Conservation (phyloP, 1,140 invertebrate species). For the Drosophila ercepeae region DNA sequence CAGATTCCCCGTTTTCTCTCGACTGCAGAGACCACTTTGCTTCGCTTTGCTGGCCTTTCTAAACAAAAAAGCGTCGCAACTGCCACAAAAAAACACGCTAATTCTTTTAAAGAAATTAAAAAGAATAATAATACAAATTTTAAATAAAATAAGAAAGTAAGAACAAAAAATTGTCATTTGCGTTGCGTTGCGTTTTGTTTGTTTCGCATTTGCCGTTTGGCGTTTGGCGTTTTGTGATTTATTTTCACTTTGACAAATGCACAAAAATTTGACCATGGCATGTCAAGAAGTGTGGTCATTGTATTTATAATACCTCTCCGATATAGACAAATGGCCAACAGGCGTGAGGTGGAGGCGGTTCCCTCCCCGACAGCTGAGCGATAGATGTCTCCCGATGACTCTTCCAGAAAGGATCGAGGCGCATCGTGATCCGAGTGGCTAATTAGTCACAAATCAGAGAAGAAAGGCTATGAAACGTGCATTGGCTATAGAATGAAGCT, state of each 20-base stretch:
- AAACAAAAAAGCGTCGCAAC: slow-evolving; percentile 41
- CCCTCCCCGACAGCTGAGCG: slow-evolving; percentile 21
- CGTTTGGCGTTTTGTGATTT: slow-evolving; percentile 72
- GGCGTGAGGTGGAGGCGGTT: slow-evolving; percentile 20
- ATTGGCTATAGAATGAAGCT: not conserved
- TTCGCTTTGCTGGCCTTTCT: slow-evolving; percentile 46
- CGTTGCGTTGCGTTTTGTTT: slow-evolving; percentile 52
- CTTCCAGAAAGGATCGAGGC: slow-evolving; percentile 33
- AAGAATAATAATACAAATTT: slow-evolving; percentile 5
- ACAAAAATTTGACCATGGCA: slow-evolving; percentile 81
- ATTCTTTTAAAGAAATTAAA: not conserved
- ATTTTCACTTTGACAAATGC: slow-evolving; percentile 80
- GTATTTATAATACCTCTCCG: slow-evolving; percentile 74
- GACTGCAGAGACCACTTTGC: slow-evolving; percentile 57
- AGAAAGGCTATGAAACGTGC: not conserved
- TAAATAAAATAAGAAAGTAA: slow-evolving; percentile 22
- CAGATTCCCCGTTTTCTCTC: slow-evolving; percentile 75
- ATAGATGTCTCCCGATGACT: slow-evolving; percentile 18
- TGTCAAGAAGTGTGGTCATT: slow-evolving; percentile 79
- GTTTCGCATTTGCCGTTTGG: too few relatives aligned
- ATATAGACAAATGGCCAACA: slow-evolving; percentile 73
- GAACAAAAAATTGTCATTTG: slow-evolving; percentile 66
- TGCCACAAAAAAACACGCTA: too few relatives aligned
- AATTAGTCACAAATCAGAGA: slow-evolving; percentile 48
- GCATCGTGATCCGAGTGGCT: slow-evolving; percentile 48